Evolutionary conservation across 1,140 invertebrate genomes (phyloP), one percentile per base, ranked within the genome.

Genomic region (Leptinotarsa texana): DNA sequence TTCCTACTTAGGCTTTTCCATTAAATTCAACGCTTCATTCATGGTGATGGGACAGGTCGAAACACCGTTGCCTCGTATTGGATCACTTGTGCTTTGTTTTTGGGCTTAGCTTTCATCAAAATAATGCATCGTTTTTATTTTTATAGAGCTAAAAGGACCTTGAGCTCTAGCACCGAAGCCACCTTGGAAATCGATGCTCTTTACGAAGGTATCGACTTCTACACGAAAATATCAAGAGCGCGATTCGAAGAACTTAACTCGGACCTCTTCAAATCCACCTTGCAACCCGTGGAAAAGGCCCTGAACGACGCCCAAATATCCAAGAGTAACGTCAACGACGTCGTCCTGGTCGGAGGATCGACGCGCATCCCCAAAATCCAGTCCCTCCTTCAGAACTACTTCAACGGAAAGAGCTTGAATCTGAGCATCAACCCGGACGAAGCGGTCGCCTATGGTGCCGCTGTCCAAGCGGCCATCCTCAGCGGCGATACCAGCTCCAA

Each of bases 261-360:
- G 1, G 90, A 91, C 82, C 81, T 92, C 13, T 91, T 91, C 85
- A 85, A 88, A n/a, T 80, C 83, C n/a, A 91, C 90, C 0, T 79
- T 91, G 18, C 85, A 88, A 65, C 90, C 90, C 0, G 89, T 91
- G 0, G 91, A 93, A 79, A 92, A 91, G 76, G 90, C 93, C 21
- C 83, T 95, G 49, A 86, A 88, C 42, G 93, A 95, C 85, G 92
- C 93, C 4, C 93, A 93, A 82, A 81, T 93, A 76, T 91, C 92
- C 84, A 94, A 94, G 82, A 80, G 81, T 61, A 83, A 86, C 11
- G 93, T 95, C 74, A 87, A 95, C 81, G 93, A 95, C 76, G 90
- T 95, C 11, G 92, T 95, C 3, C 86, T 95, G 17, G 93, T 95
- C 21, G 93, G 93, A 18, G 93, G 93, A 18, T 94, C 93, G 0